Evolutionary conservation across 2,113 vertebrate species (phyloP).

Genomic region (Bufo bufo): DNA sequence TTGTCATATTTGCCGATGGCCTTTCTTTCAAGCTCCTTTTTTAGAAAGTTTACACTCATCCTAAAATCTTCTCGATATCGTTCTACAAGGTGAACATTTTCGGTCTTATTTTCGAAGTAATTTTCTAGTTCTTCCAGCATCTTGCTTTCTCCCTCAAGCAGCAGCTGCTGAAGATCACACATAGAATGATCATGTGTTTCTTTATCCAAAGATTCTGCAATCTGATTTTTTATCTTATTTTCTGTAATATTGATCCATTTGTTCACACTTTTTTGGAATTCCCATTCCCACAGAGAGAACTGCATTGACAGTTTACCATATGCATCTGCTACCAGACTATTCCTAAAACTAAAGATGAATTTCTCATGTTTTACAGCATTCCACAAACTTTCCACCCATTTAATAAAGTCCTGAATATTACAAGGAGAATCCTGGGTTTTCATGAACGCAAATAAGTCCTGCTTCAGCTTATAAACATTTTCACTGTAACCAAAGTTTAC

Average conservation of each 20-base stretch:
- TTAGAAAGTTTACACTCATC: conserved; percentile 62
- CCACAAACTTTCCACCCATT: conserved; percentile 66
- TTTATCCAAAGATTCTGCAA: not conserved
- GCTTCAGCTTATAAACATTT: conserved; percentile 67
- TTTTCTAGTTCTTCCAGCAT: conserved; percentile 25
- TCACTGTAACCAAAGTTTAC: conserved; percentile 69
- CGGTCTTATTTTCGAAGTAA: not conserved
- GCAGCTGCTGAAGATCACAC: not conserved
- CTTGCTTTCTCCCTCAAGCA: not conserved
- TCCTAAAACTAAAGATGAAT: conserved; percentile 59
- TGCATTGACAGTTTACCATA: conserved; percentile 53
- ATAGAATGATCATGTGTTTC: conserved; percentile 4
- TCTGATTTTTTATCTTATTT: conserved; percentile 61
- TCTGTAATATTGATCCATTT: conserved; percentile 64
- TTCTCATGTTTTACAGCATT: conserved; percentile 40
- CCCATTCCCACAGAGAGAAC: conserved; percentile 64
- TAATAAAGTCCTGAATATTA: conserved; percentile 65
- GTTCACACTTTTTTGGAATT: conserved; percentile 65
- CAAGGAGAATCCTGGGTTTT: conserved; percentile 60
- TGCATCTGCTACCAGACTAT: conserved; percentile 56
- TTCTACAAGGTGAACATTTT: conserved; percentile 61
- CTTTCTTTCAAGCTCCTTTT: conserved; percentile 59
- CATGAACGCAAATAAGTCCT: conserved; percentile 66
- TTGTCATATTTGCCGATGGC: conserved; percentile 57
- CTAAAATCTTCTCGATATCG: conserved; percentile 66